phyloP scores from a whole-genome alignment of 2,797 vertebrate genomes.

The Gymnocypris eckloni region DNA sequence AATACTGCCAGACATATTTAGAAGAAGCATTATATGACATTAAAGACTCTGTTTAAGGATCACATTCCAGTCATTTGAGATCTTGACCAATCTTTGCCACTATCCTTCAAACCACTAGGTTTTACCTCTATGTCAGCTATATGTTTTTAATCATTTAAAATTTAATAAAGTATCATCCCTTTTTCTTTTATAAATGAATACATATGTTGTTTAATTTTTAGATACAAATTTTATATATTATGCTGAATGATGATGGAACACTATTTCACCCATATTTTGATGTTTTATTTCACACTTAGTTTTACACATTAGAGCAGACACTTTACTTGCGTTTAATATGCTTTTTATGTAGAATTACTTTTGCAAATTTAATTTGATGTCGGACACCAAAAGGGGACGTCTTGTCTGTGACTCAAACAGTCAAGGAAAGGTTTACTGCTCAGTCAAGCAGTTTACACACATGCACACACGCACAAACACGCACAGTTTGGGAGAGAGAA shows the following conservation, averaged over 20 bases:
- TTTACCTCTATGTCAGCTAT: neutral
- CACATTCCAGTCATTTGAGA: neutral
- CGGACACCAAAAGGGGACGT: neutral
- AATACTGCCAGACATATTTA: neutral
- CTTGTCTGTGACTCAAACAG: neutral
- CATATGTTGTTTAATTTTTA: neutral
- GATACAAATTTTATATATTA: neutral
- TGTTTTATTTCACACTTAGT: neutral
- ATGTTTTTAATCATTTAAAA: neutral
- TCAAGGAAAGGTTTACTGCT: neutral
- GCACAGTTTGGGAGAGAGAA: neutral
- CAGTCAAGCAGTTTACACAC: neutral
- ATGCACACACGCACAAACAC: slow-evolving; percentile 2
- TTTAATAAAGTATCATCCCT: neutral
- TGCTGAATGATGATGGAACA: neutral
- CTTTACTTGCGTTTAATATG: neutral
- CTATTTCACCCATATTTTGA: neutral
- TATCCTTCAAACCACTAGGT: neutral
- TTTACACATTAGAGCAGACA: neutral
- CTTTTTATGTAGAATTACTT: neutral
- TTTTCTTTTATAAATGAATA: neutral
- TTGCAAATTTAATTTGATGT: neutral
- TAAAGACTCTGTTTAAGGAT: neutral
- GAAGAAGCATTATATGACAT: neutral
- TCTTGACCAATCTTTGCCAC: neutral